Conservation (phyloP, 37 sponge, comb jelly and placozoan genomes). For the Axinella damicornis region DNA sequence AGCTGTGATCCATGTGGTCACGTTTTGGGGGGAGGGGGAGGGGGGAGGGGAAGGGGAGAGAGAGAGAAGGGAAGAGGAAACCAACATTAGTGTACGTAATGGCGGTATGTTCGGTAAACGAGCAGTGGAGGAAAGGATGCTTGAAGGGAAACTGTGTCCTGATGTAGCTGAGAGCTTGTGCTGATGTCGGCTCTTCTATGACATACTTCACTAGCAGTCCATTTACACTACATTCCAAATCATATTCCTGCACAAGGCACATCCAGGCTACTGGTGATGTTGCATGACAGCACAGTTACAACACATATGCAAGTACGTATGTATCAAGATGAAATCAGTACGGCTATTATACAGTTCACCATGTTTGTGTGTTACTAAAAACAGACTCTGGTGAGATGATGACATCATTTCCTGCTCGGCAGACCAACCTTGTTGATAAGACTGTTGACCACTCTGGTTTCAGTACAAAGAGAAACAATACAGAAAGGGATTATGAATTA, state of each 20-base stretch:
- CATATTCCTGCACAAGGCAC: too few species aligned
- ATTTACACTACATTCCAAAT: too few species aligned
- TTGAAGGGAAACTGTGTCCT: neutral
- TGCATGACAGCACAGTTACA: too few species aligned
- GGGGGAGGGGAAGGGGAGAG: neutral
- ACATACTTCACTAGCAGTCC: too few species aligned
- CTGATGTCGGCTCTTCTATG: too few species aligned
- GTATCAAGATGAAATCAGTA: too few species aligned
- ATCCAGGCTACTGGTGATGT: too few species aligned
- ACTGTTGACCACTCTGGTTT: conserved; percentile 51
- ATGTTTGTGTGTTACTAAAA: too few species aligned
- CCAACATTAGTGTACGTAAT: neutral
- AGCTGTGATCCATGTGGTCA: neutral
- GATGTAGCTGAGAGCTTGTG: too few species aligned
- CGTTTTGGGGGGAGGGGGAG: too few species aligned
- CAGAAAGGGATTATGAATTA: conserved; percentile 2
- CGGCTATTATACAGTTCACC: too few species aligned
- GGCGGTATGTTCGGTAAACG: neutral
- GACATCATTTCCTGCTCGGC: neutral
- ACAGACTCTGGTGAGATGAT: neutral
- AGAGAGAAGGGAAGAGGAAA: neutral
- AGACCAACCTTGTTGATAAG: conserved; percentile 62
- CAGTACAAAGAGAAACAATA: neutral
- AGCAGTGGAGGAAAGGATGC: neutral
- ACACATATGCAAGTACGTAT: too few species aligned